Evolutionary conservation across 2,113 vertebrate genomes (phyloP).

Genomic region (Eulemur rufifrons): DNA sequence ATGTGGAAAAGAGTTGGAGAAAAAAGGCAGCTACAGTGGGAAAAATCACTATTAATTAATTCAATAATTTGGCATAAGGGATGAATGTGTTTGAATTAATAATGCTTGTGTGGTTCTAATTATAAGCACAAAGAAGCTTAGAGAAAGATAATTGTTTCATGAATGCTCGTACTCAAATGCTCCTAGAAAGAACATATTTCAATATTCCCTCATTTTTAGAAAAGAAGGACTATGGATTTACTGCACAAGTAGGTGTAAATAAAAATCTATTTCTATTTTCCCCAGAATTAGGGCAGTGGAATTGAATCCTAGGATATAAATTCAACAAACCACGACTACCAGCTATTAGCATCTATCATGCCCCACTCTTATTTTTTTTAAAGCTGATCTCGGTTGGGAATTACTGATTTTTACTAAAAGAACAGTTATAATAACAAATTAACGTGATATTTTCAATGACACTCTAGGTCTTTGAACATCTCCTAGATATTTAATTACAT

Average conservation of each 20-base stretch:
- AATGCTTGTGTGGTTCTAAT: not conserved
- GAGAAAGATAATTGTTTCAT: not conserved
- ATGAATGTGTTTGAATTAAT: not conserved
- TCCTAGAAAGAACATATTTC: not conserved
- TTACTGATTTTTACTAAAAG: constrained; percentile 28
- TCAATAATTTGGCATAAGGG: not conserved
- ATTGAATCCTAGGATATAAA: not conserved
- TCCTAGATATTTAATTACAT: not conserved
- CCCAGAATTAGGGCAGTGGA: not conserved
- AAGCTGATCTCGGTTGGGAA: not conserved
- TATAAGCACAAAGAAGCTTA: not conserved
- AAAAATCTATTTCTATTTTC: not conserved
- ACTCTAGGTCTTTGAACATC: not conserved
- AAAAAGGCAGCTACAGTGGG: not conserved
- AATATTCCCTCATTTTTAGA: not conserved
- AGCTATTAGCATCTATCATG: constrained; percentile 36
- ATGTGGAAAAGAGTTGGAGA: not conserved
- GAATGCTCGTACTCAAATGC: not conserved
- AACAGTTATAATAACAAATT: constrained; percentile 1
- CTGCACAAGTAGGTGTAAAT: not conserved
- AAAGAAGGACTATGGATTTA: not conserved
- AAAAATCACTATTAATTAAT: not conserved
- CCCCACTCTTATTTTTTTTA: not conserved
- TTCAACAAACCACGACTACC: not conserved
- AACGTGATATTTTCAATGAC: constrained; percentile 19